Conservation (phyloP, 2,797 vertebrate species). For the Karalla daura region DNA sequence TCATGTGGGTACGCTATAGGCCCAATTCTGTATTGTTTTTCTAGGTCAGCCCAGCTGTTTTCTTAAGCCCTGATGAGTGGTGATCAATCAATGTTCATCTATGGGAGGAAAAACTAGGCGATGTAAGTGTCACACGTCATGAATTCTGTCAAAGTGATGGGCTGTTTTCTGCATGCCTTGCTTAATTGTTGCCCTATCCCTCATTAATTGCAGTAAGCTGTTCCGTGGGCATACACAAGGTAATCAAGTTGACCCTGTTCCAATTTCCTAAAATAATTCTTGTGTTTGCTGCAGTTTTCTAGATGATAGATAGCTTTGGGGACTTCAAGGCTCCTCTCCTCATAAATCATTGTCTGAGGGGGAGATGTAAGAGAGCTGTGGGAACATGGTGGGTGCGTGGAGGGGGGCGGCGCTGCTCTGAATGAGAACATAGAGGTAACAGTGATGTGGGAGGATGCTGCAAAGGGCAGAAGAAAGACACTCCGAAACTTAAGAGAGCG, state of each 20-base stretch:
- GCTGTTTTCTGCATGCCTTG: conserved; percentile 68
- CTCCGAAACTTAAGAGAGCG: conserved; percentile 62
- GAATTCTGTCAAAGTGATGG: conserved; percentile 41
- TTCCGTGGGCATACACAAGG: conserved; percentile 76
- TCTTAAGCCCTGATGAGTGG: conserved; percentile 59
- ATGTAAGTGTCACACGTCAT: conserved; percentile 38
- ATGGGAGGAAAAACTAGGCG: conserved; percentile 51
- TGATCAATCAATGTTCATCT: conserved; percentile 73
- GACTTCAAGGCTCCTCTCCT: conserved; percentile 82
- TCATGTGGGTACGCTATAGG: conserved; percentile 73
- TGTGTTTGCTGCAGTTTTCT: conserved; percentile 87
- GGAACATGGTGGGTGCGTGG: conserved; percentile 68
- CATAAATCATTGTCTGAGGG: conserved; percentile 86
- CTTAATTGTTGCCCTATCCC: conserved; percentile 76
- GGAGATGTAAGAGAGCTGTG: conserved; percentile 71
- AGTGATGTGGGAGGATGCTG: conserved; percentile 53
- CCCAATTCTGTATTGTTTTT: conserved; percentile 76
- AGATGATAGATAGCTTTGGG: conserved; percentile 87
- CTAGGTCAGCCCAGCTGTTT: conserved; percentile 77
- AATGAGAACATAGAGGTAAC: conserved; percentile 53
- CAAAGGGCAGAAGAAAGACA: conserved; percentile 73
- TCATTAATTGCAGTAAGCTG: conserved; percentile 76
- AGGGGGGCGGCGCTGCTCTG: conserved; percentile 51
- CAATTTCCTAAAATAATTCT: conserved; percentile 89
- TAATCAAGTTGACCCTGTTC: conserved; percentile 85